Evolutionary conservation across 2,113 vertebrate species (phyloP).

Genomic region (Natator depressus): DNA sequence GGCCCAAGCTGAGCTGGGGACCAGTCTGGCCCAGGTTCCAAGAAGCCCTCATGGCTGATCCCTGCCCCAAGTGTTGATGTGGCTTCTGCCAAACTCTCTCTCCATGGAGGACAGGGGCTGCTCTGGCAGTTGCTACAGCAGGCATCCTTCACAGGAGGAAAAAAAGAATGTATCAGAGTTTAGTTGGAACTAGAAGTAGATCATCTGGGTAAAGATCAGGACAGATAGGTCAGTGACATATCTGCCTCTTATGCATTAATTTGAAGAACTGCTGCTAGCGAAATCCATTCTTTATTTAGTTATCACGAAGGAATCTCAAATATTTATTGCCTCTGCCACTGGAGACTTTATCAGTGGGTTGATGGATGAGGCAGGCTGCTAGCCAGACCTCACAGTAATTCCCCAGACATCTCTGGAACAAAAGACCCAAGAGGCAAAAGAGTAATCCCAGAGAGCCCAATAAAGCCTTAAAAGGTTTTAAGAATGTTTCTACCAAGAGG

Average conservation of each 20-base stretch:
- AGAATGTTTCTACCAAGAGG: constrained; percentile 13
- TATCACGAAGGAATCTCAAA: constrained; percentile 27
- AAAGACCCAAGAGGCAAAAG: constrained; percentile 17
- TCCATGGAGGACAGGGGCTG: background rate
- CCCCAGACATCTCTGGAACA: background rate
- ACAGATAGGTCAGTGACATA: background rate
- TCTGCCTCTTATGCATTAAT: constrained; percentile 29
- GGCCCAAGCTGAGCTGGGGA: too few species aligned
- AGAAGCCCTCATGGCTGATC: background rate
- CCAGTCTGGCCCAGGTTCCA: background rate
- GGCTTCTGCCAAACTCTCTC: background rate
- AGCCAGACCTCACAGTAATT: constrained; percentile 16
- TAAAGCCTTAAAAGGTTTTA: constrained; percentile 38
- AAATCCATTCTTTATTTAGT: constrained; percentile 26
- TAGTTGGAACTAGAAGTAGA: background rate
- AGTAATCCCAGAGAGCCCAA: constrained; percentile 39
- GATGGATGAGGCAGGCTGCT: constrained; percentile 27
- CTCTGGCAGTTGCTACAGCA: background rate
- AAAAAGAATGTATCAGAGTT: background rate
- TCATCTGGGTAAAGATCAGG: background rate
- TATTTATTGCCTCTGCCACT: constrained; percentile 12
- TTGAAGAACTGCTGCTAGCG: background rate
- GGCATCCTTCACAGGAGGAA: background rate
- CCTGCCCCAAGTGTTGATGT: background rate
- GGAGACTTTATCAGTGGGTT: constrained; percentile 12